A percentile compares a stretch with the other conserved stretches of the same genome.
Conservation (phyloP, 2,888 invertebrate genomes). For the Pardosa pseudoannulata region DNA sequence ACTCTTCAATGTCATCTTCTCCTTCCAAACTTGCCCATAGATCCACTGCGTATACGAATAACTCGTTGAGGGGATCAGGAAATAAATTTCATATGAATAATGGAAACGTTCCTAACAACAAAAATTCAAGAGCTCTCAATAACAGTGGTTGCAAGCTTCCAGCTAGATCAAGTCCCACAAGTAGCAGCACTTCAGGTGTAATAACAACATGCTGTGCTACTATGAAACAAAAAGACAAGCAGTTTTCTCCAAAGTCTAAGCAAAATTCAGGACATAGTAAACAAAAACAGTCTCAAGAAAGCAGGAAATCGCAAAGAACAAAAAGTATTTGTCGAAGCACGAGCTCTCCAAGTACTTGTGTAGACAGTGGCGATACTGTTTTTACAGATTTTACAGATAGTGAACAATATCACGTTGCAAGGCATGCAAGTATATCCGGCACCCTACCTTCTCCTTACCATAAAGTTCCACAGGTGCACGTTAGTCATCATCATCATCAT, state of each 20-base stretch:
- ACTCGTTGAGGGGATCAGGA: neutral
- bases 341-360: constrained; percentile 63
- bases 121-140: constrained; percentile 32
- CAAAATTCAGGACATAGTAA: constrained; percentile 28
- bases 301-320: constrained; percentile 43
- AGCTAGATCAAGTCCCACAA: constrained; percentile 63
- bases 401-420: constrained; percentile 42
- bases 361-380: constrained; percentile 63
- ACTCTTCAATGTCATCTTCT: constrained; percentile 41
- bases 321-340: constrained; percentile 63
- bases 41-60: neutral
- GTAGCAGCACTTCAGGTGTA: constrained; percentile 59
- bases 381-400: constrained; percentile 63
- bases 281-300: constrained; percentile 47
- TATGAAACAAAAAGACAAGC: constrained; percentile 40
- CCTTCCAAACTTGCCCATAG: constrained; percentile 36
- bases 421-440: constrained; percentile 56
- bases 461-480: constrained; percentile 77
- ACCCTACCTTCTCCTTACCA: constrained; percentile 78
- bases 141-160: constrained; percentile 37
- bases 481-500: constrained; percentile 73
- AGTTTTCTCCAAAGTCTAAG: constrained; percentile 28
- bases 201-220: constrained; percentile 61
- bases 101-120: constrained; percentile 23
- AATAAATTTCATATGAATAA: constrained; percentile 30